phyloP scores from a whole-genome alignment of 2,888 invertebrate species.

The Drosophila emarginata region DNA sequence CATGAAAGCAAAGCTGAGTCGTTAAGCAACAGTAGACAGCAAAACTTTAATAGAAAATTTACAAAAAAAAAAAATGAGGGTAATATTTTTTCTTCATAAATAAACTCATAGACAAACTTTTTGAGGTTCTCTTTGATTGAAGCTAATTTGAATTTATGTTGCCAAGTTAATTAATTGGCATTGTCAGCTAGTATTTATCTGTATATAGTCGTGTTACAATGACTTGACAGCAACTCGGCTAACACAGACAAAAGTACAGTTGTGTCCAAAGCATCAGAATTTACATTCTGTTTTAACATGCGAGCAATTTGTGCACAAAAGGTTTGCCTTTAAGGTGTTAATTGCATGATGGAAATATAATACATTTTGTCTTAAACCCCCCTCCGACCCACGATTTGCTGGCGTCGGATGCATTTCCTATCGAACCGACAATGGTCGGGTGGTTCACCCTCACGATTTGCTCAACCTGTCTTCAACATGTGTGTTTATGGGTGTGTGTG shows the following conservation, averaged over 20 bases:
- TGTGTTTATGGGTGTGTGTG: conserved; percentile 26
- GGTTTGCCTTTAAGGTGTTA: not conserved
- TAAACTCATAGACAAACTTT: too few species aligned
- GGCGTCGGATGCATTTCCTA: not conserved
- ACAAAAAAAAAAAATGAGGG: too few species aligned
- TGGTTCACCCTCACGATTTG: not conserved
- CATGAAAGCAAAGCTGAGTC: not conserved
- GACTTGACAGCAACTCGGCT: too few species aligned
- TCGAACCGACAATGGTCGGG: not conserved
- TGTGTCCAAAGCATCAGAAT: too few species aligned
- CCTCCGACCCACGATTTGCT: too few species aligned
- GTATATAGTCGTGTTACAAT: too few species aligned
- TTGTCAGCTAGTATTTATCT: not conserved
- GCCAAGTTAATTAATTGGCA: not conserved
- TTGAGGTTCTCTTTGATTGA: too few species aligned
- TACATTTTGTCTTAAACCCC: not conserved
- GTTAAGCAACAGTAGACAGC: not conserved
- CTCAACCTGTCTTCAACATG: conserved; percentile 19
- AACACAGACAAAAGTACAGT: too few species aligned
- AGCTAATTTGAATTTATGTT: too few species aligned
- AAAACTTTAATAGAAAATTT: not conserved
- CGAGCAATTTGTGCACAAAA: not conserved
- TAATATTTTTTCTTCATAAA: too few species aligned
- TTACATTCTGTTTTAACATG: too few species aligned
- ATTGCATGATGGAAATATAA: not conserved